These are phyloP conservation scores for Drosophila neocordata DNA, from an alignment of 1,140 invertebrate species.

Conservation along the genomic window DNA sequence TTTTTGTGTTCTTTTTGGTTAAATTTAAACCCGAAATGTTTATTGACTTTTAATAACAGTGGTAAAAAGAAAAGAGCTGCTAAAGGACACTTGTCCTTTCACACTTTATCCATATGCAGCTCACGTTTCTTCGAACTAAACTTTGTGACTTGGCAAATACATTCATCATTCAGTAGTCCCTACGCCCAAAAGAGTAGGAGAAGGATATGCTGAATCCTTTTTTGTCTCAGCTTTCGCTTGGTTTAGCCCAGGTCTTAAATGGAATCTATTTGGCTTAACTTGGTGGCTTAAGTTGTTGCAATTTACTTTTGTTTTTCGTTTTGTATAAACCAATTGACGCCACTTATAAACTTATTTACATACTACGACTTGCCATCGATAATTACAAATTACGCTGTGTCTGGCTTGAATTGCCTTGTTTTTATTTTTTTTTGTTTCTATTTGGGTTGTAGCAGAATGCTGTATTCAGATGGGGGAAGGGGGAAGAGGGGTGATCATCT, in stretches of 20 bases:
- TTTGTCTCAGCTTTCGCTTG: conserved; percentile 22
- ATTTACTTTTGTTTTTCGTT: conserved; percentile 36
- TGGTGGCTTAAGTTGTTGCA: conserved; percentile 33
- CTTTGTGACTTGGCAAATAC: neutral
- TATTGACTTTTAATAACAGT: conserved; percentile 48
- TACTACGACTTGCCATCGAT: conserved; percentile 41
- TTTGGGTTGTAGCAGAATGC: too few relatives aligned
- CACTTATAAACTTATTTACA: conserved; percentile 23
- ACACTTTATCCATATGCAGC: conserved; percentile 29
- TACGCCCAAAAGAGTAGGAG: neutral
- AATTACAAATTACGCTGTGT: conserved; percentile 60
- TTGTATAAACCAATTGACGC: neutral
- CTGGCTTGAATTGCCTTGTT: neutral
- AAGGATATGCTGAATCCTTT: conserved; percentile 38
- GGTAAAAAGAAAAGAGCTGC: conserved; percentile 31
- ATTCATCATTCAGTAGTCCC: conserved; percentile 41
- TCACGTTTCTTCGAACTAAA: conserved; percentile 45
- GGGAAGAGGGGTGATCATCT: conserved; percentile 6
- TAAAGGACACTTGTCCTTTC: conserved; percentile 31
- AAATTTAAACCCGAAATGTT: conserved; percentile 12
- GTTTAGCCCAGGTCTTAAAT: conserved; percentile 35
- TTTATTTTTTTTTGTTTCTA: too few relatives aligned
- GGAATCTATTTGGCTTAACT: conserved; percentile 45
- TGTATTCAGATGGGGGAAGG: too few relatives aligned
- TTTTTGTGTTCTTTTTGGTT: conserved; percentile 14